A percentile compares a stretch with the other conserved stretches of the same genome.
phyloP scores from a whole-genome alignment of 2,113 vertebrate genomes.

The Suncus etruscus region DNA sequence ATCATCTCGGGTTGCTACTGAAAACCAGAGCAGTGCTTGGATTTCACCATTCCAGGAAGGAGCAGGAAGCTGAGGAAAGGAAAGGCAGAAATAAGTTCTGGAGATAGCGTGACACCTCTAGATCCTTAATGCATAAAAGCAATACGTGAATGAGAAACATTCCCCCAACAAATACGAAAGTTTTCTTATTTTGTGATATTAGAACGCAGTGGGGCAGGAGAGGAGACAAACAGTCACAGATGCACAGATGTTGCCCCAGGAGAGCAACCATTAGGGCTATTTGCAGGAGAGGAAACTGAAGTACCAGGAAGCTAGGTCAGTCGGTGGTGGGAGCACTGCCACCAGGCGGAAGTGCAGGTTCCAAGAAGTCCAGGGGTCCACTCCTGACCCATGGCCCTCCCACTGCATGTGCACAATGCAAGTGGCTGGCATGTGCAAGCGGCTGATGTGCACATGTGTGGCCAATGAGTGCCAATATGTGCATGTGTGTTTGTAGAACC shows the following conservation, averaged over 20 bases:
- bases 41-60: neutral
- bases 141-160: neutral
- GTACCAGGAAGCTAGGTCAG: neutral
- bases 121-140: neutral
- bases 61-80: neutral
- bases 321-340: neutral
- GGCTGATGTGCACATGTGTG: no score
- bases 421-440: rapidly evolving
- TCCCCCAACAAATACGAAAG: neutral
- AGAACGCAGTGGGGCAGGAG: neutral
- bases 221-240: rapidly evolving
- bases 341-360: neutral
- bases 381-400: no score
- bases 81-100: no score
- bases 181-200: neutral
- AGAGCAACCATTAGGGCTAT: neutral
- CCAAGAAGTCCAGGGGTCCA: neutral
- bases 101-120: no score
- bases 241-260: rapidly evolving
- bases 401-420: no score
- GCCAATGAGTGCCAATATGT: neutral
- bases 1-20: rapidly evolving
- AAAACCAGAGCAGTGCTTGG: neutral
- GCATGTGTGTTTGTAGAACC: neutral
- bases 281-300: neutral